These are phyloP conservation scores for Helicoverpa assulta DNA, from an alignment of 2,888 invertebrate species.

Conservation along the genomic window DNA sequence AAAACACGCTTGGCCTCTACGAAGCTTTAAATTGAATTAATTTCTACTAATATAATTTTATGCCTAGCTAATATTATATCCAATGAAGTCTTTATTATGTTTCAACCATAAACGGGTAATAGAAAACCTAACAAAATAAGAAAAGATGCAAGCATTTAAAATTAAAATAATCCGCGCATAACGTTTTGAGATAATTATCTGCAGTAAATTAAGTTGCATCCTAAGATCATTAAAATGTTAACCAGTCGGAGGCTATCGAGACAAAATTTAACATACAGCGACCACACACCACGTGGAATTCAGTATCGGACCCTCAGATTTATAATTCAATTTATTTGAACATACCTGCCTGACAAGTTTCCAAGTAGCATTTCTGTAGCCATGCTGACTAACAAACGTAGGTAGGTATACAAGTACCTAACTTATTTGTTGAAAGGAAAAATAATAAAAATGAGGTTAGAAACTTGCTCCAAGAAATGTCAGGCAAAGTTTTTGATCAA, in stretches of 20 bases:
- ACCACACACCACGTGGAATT: constrained; percentile 68
- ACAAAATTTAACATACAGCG: constrained; percentile 57
- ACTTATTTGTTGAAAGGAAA: constrained; percentile 20
- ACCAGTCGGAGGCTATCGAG: constrained; percentile 44
- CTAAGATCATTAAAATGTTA: constrained; percentile 60
- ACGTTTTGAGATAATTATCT: constrained; percentile 59
- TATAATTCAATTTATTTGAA: constrained; percentile 46
- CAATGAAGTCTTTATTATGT: background rate
- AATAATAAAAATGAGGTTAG: constrained; percentile 22
- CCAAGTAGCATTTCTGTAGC: constrained; percentile 8
- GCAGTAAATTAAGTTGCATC: constrained; percentile 68
- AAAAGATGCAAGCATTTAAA: constrained; percentile 31
- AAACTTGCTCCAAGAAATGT: constrained; percentile 29
- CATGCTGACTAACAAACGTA: constrained; percentile 3
- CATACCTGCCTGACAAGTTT: constrained; percentile 37
- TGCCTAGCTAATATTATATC: constrained; percentile 8
- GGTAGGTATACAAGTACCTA: background rate
- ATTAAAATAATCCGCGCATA: constrained; percentile 52
- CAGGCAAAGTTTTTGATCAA: constrained; percentile 36
- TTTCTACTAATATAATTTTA: constrained; percentile 22
- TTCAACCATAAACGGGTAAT: constrained; percentile 12
- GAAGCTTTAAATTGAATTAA: background rate
- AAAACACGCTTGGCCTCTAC: background rate
- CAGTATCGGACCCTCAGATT: constrained; percentile 52
- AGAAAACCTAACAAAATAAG: constrained; percentile 23